Evolutionary conservation across 2,797 vertebrate species (phyloP).

Genomic region (Chaunax sp.): DNA sequence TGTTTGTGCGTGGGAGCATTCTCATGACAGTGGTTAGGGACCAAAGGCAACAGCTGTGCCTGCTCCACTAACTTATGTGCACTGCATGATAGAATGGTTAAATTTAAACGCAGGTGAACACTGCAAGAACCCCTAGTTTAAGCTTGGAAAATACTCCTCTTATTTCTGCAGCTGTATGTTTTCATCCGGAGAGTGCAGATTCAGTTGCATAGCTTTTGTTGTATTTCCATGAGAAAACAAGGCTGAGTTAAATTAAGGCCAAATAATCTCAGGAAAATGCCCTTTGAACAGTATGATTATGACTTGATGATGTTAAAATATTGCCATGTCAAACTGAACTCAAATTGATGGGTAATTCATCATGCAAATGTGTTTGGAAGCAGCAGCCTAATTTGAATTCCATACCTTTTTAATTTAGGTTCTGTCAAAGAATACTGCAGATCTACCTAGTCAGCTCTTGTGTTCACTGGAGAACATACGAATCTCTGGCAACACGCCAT

Average conservation of each 20-base stretch:
- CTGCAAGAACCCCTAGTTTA: constrained; percentile 21
- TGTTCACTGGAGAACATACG: constrained; percentile 33
- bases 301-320: constrained; percentile 25
- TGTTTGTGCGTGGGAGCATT: constrained; percentile 35
- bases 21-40: constrained; percentile 42
- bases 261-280: constrained; percentile 27
- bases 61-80: constrained; percentile 50
- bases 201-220: constrained; percentile 8
- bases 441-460: constrained; percentile 21
- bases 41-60: constrained; percentile 58
- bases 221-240: constrained; percentile 1
- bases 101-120: constrained; percentile 59
- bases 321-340: constrained; percentile 10
- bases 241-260: constrained; percentile 7
- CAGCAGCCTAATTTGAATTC: constrained; percentile 18
- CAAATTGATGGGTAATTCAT: constrained; percentile 21
- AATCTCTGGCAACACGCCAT: constrained; percentile 87
- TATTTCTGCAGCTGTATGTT: constrained; percentile 30
- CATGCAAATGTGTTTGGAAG: constrained; percentile 12
- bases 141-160: constrained; percentile 6
- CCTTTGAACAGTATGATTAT: constrained; percentile 28
- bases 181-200: constrained; percentile 15
- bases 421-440: constrained; percentile 15
- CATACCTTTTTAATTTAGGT: constrained; percentile 27
- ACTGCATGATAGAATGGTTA: constrained; percentile 40